Conservation (phyloP, 92 coral and sea anemone genomes). For the Bergia puertoricense region DNA sequence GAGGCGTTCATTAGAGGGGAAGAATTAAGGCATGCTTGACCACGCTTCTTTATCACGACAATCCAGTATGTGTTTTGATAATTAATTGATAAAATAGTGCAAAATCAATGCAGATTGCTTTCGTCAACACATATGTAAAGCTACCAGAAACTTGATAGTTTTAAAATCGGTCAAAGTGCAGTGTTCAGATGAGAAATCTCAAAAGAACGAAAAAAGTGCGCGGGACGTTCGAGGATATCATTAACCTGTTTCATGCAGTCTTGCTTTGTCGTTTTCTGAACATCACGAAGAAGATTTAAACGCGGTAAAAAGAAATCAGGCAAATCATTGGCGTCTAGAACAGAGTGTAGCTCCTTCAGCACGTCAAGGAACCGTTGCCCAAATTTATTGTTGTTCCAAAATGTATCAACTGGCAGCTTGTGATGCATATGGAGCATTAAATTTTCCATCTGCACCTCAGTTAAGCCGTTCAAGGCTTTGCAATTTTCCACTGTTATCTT, state of each 20-base stretch:
- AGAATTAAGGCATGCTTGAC: no score
- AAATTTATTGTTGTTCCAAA: conserved; percentile 73
- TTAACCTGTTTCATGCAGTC: conserved; percentile 44
- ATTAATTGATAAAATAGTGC: not conserved
- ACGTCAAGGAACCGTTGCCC: conserved; percentile 68
- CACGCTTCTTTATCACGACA: no score
- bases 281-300: conserved; percentile 67
- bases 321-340: conserved; percentile 38
- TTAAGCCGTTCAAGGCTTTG: conserved; percentile 41
- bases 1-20: no score
- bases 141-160: not conserved
- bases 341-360: conserved; percentile 50
- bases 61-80: no score
- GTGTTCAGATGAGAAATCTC: conserved; percentile 46
- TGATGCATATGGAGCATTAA: conserved; percentile 53
- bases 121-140: no score
- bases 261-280: conserved; percentile 51
- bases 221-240: conserved; percentile 55
- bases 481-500: conserved; percentile 55
- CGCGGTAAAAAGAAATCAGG: conserved; percentile 61
- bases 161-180: conserved; percentile 17
- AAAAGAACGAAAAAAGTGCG: conserved; percentile 44
- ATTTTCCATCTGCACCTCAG: conserved; percentile 56
- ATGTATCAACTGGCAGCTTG: conserved; percentile 57
- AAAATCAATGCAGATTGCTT: not conserved